A percentile compares a stretch with the other conserved stretches of the same genome.
phyloP scores from a whole-genome alignment of 2,797 vertebrate species.

The Parauchenoglanis punctatus region DNA sequence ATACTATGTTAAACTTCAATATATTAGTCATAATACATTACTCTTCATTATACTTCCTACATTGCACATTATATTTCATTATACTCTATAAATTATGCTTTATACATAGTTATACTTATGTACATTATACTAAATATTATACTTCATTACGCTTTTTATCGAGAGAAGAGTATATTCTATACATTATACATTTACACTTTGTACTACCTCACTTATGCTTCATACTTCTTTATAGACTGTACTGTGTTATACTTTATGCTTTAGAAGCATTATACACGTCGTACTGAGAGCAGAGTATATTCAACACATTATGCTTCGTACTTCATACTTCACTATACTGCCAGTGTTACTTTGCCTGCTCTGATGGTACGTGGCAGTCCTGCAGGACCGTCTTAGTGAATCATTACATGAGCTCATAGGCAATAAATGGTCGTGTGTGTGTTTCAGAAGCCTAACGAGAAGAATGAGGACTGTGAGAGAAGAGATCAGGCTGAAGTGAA shows the following conservation, averaged over 20 bases:
- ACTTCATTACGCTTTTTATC: not conserved
- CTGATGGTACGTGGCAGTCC: not conserved
- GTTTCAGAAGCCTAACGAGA: slow-evolving; percentile 63
- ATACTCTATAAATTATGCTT: not conserved
- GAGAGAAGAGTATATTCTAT: not conserved
- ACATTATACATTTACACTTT: too few relatives aligned
- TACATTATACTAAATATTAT: too few relatives aligned
- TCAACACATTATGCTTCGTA: not conserved
- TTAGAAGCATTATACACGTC: too few relatives aligned
- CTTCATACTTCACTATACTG: not conserved
- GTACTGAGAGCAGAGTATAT: not conserved
- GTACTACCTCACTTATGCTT: too few relatives aligned
- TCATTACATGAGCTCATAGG: not conserved
- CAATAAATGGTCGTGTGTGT: not conserved
- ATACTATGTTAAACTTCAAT: too few relatives aligned
- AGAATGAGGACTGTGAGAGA: slow-evolving; percentile 50
- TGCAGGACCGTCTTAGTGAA: not conserved
- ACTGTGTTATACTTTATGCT: not conserved
- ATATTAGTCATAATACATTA: too few relatives aligned
- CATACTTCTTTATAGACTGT: not conserved
- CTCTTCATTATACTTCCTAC: too few relatives aligned
- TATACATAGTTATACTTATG: too few relatives aligned
- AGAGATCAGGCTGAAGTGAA: slow-evolving; percentile 54
- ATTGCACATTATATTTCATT: not conserved
- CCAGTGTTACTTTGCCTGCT: not conserved